A percentile compares a stretch with the other conserved stretches of the same genome.
Conservation (phyloP, 2,888 invertebrate species). For the Xanthia togata region DNA sequence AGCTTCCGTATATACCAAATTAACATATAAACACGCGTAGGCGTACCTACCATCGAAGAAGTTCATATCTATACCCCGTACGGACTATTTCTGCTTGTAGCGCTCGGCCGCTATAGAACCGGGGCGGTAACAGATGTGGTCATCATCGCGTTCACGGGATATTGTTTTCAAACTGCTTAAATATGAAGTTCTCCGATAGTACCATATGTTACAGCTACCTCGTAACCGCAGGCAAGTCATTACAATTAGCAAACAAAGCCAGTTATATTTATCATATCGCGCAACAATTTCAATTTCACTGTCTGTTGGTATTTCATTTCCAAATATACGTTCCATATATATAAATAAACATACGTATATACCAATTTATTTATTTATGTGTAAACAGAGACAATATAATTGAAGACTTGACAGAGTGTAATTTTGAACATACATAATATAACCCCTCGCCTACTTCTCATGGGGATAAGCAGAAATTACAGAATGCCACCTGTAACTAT, state of each 20-base stretch:
- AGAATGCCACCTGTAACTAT: no score
- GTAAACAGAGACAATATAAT: slow-evolving; percentile 6
- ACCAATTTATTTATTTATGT: slow-evolving; percentile 5
- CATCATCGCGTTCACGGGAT: no score
- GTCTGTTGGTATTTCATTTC: slow-evolving; percentile 50
- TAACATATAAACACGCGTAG: not conserved
- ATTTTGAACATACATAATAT: not conserved
- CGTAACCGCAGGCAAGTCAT: slow-evolving; percentile 22
- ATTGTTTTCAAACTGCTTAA: no score
- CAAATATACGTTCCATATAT: slow-evolving; percentile 20
- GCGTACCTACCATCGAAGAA: no score
- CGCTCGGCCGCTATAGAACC: no score
- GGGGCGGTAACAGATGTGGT: no score
- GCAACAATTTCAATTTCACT: slow-evolving; percentile 39
- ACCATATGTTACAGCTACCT: not conserved
- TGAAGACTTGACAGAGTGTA: not conserved
- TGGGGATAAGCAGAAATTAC: no score
- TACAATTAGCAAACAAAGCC: slow-evolving; percentile 35
- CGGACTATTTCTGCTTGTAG: no score
- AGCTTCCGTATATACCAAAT: not conserved
- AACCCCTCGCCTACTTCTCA: no score
- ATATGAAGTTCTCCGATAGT: no score
- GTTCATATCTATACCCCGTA: no score
- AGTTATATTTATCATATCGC: slow-evolving; percentile 8
- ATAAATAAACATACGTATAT: slow-evolving; percentile 4